Evolutionary conservation across 1,140 invertebrate genomes (phyloP).

Genomic region (Caenorhabditis elegans): DNA sequence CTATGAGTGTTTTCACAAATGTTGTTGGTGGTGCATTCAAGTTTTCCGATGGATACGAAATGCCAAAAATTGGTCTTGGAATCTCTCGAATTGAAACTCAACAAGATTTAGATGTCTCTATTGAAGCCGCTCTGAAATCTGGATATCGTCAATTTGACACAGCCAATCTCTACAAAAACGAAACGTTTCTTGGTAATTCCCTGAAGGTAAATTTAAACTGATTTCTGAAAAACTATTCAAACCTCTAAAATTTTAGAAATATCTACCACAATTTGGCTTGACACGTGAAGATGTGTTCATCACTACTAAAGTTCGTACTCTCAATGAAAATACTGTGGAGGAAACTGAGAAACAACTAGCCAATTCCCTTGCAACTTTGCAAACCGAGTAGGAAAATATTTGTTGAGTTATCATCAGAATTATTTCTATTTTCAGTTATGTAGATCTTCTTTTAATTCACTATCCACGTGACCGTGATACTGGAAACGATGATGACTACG

Average conservation of each 20-base stretch:
- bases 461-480: conserved; percentile 47
- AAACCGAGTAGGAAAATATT: conserved; percentile 32
- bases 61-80: neutral
- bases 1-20: neutral
- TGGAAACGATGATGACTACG: conserved; percentile 25
- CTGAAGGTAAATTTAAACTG: neutral
- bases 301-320: conserved; percentile 70
- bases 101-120: neutral
- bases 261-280: conserved; percentile 64
- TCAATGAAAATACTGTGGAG: conserved; percentile 20
- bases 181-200: neutral
- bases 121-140: neutral
- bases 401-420: neutral
- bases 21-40: neutral
- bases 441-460: conserved; percentile 45
- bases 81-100: neutral
- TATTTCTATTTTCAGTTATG: conserved; percentile 14
- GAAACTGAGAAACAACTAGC: conserved; percentile 4
- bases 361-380: conserved; percentile 34
- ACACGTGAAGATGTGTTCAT: conserved; percentile 69
- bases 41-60: conserved; percentile 4
- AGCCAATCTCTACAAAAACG: conserved; percentile 8
- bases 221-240: neutral
- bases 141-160: conserved; percentile 4
- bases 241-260: conserved; percentile 46